Evolutionary conservation across 2,888 invertebrate genomes (phyloP), one percentile per base, ranked within the genome.

Genomic region (Nomada lathburiana): DNA sequence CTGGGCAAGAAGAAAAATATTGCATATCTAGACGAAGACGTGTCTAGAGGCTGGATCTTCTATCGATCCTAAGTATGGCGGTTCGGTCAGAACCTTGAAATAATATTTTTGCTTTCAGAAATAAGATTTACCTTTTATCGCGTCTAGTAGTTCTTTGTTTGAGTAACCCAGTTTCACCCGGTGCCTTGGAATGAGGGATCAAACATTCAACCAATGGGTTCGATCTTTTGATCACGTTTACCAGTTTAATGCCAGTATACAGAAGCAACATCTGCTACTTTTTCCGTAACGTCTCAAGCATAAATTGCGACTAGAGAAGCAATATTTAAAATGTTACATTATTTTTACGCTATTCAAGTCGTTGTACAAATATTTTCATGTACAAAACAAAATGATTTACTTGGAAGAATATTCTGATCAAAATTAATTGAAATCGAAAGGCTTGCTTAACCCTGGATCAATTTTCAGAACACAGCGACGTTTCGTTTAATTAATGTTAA

Each of bases 81-180:
- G 47, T 23, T 57, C 70, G 55, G 47, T 44, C 64, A 47, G 68
- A 53, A 82, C 82, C 82, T 82, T 82, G 72, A 76, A 82, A 82
- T 65, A 82, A 82, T 82, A 72, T 82, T 82, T 82, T 76, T 77
- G 82, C 82, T 82, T 82, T 82, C 69, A 82, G 82, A 82, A 82
- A 82, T 82, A 82, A 82, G 76, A 82, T 82, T 82, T 82, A 82
- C 82, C 82, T 82, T 82, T 76, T 76, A 82, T 82, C 82, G 59
- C 72, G 63, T 81, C 82, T 76, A 76, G 71, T 82, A 65, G 65
- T 36, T 69, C 70, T 42, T 76, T 76, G 82, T 82, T 82, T 82
- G 69, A 26, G 11, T 82, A 82, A 76, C 82, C 82, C 47, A 83
- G 82, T 82, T 82, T 53, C 53, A 20, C 52, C 44, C n/a, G n/a